These are phyloP conservation scores for Carassius auratus DNA, from an alignment of 2,113 vertebrate genomes.

Conservation along the genomic window DNA sequence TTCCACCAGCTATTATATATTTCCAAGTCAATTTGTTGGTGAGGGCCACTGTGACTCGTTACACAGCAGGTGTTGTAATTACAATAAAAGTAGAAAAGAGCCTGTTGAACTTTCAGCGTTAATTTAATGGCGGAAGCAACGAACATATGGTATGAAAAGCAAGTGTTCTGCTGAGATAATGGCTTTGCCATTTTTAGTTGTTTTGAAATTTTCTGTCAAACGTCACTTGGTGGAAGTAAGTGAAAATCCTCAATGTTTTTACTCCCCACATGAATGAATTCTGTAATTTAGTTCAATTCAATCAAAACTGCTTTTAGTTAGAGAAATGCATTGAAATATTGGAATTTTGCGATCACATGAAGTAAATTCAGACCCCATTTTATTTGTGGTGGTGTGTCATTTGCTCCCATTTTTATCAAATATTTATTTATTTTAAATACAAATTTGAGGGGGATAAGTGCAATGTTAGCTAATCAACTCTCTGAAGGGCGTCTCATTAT, in stretches of 20 bases:
- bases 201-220: slow-evolving; percentile 22
- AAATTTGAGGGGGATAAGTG: not conserved
- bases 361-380: not conserved
- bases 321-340: not conserved
- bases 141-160: not conserved
- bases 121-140: not conserved
- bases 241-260: not conserved
- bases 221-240: not conserved
- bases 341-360: not conserved
- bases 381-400: not conserved
- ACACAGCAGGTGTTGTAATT: slow-evolving; percentile 34
- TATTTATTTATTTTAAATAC: too few relatives aligned
- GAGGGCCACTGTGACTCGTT: not conserved
- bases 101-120: slow-evolving; percentile 3
- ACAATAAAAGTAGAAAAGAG: slow-evolving; percentile 18
- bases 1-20: slow-evolving; percentile 29
- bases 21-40: slow-evolving; percentile 4
- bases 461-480: not conserved
- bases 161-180: slow-evolving; percentile 14
- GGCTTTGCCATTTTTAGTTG: slow-evolving; percentile 16
- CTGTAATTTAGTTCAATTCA: not conserved
- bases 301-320: not conserved
- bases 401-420: not conserved
- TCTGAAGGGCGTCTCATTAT: not conserved
- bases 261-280: not conserved